These are phyloP conservation scores for Spodoptera exigua DNA, from an alignment of 2,888 invertebrate genomes.

Conservation along the genomic window DNA sequence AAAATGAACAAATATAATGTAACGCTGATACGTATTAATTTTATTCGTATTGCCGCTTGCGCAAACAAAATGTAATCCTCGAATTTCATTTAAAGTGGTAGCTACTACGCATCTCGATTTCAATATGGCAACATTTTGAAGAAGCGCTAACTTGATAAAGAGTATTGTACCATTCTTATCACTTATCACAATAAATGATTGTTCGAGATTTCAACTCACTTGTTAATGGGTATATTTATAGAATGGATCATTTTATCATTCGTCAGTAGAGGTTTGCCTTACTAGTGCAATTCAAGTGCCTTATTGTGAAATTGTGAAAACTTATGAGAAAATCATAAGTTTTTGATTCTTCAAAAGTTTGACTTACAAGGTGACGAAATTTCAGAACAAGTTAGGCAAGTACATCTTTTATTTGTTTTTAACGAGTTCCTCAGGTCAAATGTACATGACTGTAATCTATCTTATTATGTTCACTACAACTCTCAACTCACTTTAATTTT, in stretches of 20 bases:
- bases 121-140: slow-evolving; percentile 19
- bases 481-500: no score
- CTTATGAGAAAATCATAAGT: not conserved
- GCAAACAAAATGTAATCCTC: no score
- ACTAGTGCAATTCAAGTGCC: no score
- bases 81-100: no score
- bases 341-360: not conserved
- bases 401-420: slow-evolving; percentile 2
- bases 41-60: no score
- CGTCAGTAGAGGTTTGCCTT: no score
- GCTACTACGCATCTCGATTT: not conserved
- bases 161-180: not conserved
- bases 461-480: not conserved
- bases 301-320: no score
- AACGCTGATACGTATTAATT: no score
- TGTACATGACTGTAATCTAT: not conserved
- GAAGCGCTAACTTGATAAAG: slow-evolving; percentile 19
- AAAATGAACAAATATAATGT: no score
- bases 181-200: slow-evolving; percentile 16
- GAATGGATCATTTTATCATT: slow-evolving; percentile 1
- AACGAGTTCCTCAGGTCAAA: slow-evolving; percentile 8
- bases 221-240: no score
- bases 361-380: slow-evolving; percentile 18
- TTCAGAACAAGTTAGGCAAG: slow-evolving; percentile 14
- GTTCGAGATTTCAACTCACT: no score